These are phyloP conservation scores for Ichneumon xanthorius DNA, from an alignment of 2,888 invertebrate genomes.

Conservation along the genomic window DNA sequence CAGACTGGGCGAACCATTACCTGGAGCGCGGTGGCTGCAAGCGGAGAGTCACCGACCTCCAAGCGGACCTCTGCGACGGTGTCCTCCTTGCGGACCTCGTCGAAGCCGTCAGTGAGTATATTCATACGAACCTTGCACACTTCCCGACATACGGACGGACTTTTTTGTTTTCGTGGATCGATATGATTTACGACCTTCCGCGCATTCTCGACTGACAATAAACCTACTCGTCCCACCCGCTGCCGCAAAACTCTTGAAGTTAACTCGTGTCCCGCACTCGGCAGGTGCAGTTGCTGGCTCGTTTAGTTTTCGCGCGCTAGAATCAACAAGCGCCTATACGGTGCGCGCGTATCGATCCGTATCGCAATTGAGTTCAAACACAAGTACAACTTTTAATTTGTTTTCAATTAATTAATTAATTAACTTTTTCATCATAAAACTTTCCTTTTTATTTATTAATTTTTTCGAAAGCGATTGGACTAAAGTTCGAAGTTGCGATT, in stretches of 20 bases:
- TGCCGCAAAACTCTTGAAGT: conserved; percentile 1
- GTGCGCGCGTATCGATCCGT: conserved; percentile 12
- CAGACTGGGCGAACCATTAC: conserved; percentile 99
- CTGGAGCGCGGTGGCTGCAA: conserved; percentile 96
- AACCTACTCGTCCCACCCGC: conserved; percentile 25
- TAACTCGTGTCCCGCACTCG: neutral
- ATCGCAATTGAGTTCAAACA: neutral
- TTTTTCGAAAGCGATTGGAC: neutral
- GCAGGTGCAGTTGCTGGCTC: conserved; percentile 22
- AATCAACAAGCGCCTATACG: neutral
- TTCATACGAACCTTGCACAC: conserved; percentile 19
- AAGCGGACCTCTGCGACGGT: conserved; percentile 96
- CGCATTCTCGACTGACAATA: conserved; percentile 49
- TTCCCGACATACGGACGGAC: neutral
- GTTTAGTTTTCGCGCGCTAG: conserved; percentile 3
- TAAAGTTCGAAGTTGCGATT: neutral
- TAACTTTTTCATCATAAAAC: neutral
- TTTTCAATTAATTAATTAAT: neutral
- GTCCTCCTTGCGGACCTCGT: conserved; percentile 96
- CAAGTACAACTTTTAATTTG: neutral
- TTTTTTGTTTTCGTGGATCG: conserved; percentile 7
- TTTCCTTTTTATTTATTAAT: neutral
- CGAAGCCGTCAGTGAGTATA: conserved; percentile 95
- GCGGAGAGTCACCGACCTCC: conserved; percentile 93
- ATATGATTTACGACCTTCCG: conserved; percentile 61